Percentiles rank a stretch among this genome's conserved stretches.
phyloP scores from a whole-genome alignment of 2,888 invertebrate species.

The Conops quadrifasciatus region DNA sequence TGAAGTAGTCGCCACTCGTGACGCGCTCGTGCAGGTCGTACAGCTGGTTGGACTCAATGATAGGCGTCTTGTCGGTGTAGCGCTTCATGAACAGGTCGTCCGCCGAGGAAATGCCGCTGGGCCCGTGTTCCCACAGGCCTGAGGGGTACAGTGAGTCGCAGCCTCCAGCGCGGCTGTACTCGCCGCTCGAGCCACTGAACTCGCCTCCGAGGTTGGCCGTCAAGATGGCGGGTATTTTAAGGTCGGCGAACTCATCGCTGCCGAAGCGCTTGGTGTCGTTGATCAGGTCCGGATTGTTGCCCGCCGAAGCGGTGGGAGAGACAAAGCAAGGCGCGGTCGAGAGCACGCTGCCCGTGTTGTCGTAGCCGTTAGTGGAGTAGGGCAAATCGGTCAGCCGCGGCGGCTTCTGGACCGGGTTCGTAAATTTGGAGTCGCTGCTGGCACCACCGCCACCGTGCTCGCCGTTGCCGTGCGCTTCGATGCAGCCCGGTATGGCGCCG shows the following conservation, averaged over 20 bases:
- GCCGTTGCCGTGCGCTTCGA: conserved; percentile 47
- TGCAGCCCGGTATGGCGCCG: conserved; percentile 67
- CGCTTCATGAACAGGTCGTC: conserved; percentile 69
- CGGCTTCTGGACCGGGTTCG: conserved; percentile 78
- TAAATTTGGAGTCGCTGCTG: conserved; percentile 61
- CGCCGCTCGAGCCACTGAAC: conserved; percentile 71
- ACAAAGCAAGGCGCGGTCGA: conserved; percentile 75
- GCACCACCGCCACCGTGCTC: conserved; percentile 35
- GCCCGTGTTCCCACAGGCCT: conserved; percentile 75
- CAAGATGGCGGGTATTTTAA: conserved; percentile 57
- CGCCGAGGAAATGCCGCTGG: conserved; percentile 54
- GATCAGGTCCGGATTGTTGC: conserved; percentile 86
- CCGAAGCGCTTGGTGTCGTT: conserved; percentile 80
- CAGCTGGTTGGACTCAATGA: conserved; percentile 69
- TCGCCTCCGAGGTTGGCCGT: conserved; percentile 68
- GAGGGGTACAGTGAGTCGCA: conserved; percentile 82
- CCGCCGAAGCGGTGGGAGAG: conserved; percentile 77
- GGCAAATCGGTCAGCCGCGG: conserved; percentile 75
- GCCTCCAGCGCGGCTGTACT: conserved; percentile 77
- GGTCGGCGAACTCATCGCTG: conserved; percentile 66
- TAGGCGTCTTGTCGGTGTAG: conserved; percentile 79
- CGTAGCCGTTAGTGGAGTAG: conserved; percentile 75
- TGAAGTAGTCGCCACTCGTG: conserved; percentile 68
- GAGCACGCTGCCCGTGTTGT: conserved; percentile 73
- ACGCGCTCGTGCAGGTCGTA: conserved; percentile 62